These are phyloP conservation scores for Drosophila setosimentum DNA, from an alignment of 2,888 invertebrate species.

Conservation along the genomic window DNA sequence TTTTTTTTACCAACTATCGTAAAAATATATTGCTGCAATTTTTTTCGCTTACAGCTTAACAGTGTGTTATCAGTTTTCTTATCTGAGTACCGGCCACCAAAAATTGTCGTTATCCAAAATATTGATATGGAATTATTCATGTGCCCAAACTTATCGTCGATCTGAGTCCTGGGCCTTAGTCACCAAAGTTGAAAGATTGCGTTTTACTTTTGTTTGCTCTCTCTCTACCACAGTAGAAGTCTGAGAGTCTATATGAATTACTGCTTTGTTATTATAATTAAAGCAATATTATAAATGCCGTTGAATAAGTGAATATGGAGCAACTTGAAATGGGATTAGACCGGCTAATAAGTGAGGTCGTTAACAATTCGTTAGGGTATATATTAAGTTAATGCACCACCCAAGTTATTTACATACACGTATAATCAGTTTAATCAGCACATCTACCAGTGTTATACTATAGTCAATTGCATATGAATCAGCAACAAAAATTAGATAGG, in stretches of 20 bases:
- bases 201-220: too few species aligned
- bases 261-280: neutral
- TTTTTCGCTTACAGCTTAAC: neutral
- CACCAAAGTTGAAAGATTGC: too few species aligned
- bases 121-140: neutral
- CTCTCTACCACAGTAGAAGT: neutral
- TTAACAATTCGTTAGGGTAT: neutral
- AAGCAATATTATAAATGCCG: too few species aligned
- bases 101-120: neutral
- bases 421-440: neutral
- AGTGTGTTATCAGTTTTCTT: neutral
- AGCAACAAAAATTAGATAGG: conserved; percentile 6
- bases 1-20: neutral
- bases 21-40: neutral
- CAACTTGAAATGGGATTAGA: neutral
- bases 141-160: neutral
- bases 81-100: neutral
- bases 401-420: neutral
- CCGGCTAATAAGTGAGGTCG: neutral
- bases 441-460: neutral
- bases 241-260: neutral
- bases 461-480: conserved; percentile 1
- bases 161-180: neutral
- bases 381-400: neutral
- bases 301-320: too few species aligned